Conservation (phyloP, 2,797 vertebrate genomes). For the Ara ararauna region DNA sequence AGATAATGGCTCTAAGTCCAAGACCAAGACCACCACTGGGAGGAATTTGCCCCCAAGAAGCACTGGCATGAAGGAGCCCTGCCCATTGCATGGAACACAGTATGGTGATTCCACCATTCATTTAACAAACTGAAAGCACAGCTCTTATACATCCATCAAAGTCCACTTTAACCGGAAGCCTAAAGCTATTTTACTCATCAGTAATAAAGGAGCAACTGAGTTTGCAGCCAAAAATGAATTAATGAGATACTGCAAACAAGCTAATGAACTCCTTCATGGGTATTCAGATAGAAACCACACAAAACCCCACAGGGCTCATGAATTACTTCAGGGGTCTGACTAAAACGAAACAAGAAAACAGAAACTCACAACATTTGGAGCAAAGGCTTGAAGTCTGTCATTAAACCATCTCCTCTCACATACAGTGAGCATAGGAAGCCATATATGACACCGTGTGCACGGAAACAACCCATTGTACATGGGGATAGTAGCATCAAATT, state of each 20-base stretch:
- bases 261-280: slow-evolving; percentile 65
- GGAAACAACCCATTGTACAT: not conserved
- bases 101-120: not conserved
- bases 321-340: slow-evolving; percentile 57
- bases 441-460: not conserved
- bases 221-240: slow-evolving; percentile 58
- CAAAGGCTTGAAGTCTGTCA: slow-evolving; percentile 43
- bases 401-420: not conserved
- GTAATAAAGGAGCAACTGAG: slow-evolving; percentile 68
- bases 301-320: not conserved
- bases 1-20: not conserved
- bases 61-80: not conserved
- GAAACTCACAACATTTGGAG: slow-evolving; percentile 47
- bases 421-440: not conserved
- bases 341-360: slow-evolving; percentile 48
- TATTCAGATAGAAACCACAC: slow-evolving; percentile 67
- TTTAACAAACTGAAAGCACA: slow-evolving; percentile 43
- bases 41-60: not conserved
- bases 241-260: slow-evolving; percentile 64
- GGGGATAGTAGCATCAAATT: not conserved
- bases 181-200: slow-evolving; percentile 68
- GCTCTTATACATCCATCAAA: slow-evolving; percentile 57
- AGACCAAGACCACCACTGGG: not conserved
- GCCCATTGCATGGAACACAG: not conserved
- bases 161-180: slow-evolving; percentile 61